Percentiles rank a stretch among this genome's conserved stretches.
These are phyloP conservation scores for Leucopternis melanops DNA, from an alignment of 2,113 vertebrate genomes.

Conservation along the genomic window DNA sequence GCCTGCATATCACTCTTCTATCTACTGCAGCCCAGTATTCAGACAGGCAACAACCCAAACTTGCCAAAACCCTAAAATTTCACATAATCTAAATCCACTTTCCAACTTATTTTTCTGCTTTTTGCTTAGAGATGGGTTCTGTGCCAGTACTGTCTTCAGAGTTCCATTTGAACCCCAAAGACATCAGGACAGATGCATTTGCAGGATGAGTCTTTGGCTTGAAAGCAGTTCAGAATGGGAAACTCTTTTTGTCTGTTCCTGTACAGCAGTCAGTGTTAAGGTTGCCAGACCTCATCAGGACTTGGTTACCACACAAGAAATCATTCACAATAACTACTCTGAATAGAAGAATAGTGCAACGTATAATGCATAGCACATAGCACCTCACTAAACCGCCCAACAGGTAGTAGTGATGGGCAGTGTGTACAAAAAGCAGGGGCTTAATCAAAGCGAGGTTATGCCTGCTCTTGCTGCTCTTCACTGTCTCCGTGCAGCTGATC, in stretches of 20 bases:
- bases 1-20: fast-evolving
- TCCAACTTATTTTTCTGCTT: too few relatives aligned
- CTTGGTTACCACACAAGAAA: not conserved
- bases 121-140: too few relatives aligned
- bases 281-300: not conserved
- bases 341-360: not conserved
- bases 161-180: not conserved
- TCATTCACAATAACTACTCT: not conserved
- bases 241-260: not conserved
- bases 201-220: not conserved
- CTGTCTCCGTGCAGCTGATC: too few relatives aligned
- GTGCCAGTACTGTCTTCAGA: not conserved
- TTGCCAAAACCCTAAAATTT: not conserved
- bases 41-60: not conserved
- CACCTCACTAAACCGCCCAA: not conserved
- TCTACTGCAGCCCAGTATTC: not conserved
- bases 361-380: not conserved
- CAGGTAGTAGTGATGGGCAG: fast-evolving
- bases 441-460: not conserved
- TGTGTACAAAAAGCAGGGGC: not conserved
- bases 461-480: too few relatives aligned
- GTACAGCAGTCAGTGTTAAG: not conserved
- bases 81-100: not conserved
- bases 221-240: not conserved
- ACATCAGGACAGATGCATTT: fast-evolving